These are phyloP conservation scores for Siderastrea radians DNA, from an alignment of 92 coral and sea anemone species.

Conservation along the genomic window DNA sequence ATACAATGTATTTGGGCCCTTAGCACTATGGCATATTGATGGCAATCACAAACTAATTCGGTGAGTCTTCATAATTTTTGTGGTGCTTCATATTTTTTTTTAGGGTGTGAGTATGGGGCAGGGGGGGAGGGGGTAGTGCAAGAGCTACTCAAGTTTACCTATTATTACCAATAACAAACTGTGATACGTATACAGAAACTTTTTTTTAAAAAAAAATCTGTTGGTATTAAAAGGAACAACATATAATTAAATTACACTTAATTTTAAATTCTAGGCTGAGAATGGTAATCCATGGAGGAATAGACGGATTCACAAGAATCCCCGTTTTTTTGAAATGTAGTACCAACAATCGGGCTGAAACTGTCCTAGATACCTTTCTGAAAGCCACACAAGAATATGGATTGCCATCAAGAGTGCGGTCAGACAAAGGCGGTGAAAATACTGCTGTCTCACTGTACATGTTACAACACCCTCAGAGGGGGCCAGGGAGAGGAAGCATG, in stretches of 20 bases:
- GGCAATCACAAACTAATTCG: too few species aligned
- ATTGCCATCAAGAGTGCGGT: slow-evolving; percentile 56
- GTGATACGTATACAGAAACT: slow-evolving; percentile 7
- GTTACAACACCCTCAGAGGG: slow-evolving; percentile 48
- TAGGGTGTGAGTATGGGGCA: too few species aligned
- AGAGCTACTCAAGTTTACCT: too few species aligned
- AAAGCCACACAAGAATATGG: slow-evolving; percentile 61
- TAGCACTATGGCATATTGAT: slow-evolving; percentile 79
- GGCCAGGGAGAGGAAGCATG: slow-evolving; percentile 52
- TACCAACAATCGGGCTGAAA: slow-evolving; percentile 53
- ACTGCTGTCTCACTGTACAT: slow-evolving; percentile 42
- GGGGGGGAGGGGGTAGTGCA: too few species aligned
- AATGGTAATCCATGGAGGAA: slow-evolving; percentile 72
- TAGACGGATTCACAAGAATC: slow-evolving; percentile 56
- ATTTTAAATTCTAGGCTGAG: slow-evolving; percentile 50
- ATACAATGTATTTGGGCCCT: slow-evolving; percentile 73
- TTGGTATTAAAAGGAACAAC: slow-evolving; percentile 14
- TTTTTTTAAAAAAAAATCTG: slow-evolving; percentile 14
- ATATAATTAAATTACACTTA: slow-evolving; percentile 20
- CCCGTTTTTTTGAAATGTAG: slow-evolving; percentile 28
- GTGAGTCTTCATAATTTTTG: too few species aligned
- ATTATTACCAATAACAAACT: too few species aligned
- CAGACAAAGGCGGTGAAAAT: slow-evolving; percentile 59
- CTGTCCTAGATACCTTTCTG: slow-evolving; percentile 40
- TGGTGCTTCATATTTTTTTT: too few species aligned